Conservation (phyloP, 2,888 invertebrate species). For the Stramonita haemastoma region DNA sequence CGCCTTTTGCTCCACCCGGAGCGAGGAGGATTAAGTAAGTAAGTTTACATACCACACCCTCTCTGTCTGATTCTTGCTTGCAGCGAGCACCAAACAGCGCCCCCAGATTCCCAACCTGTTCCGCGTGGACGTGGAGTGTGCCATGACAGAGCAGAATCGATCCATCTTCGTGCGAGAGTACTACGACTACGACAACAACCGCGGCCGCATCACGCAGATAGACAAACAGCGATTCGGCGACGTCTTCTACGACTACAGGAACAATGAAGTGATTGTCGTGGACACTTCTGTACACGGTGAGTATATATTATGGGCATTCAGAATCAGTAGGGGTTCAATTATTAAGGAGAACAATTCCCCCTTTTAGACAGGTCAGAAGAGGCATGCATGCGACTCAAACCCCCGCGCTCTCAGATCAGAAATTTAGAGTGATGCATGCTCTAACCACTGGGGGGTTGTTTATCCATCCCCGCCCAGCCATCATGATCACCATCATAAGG, state of each 20-base stretch:
- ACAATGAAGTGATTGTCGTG: slow-evolving; percentile 16
- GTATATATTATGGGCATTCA: neutral
- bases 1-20: too few species aligned
- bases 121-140: slow-evolving; percentile 24
- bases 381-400: too few species aligned
- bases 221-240: neutral
- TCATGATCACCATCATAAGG: too few species aligned
- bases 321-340: too few species aligned
- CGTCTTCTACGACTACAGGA: slow-evolving; percentile 22
- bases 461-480: too few species aligned
- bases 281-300: neutral
- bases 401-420: too few species aligned
- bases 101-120: slow-evolving; percentile 21
- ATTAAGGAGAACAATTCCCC: too few species aligned
- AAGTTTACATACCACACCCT: too few species aligned
- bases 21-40: too few species aligned
- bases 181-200: slow-evolving; percentile 29
- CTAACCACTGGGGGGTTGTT: too few species aligned
- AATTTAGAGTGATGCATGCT: too few species aligned
- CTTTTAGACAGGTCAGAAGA: too few species aligned
- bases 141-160: slow-evolving; percentile 13
- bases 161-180: slow-evolving; percentile 25
- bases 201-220: slow-evolving; percentile 24
- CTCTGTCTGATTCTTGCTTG: neutral
- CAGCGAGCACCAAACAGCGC: neutral